Conservation (phyloP, 2,888 invertebrate genomes). For the Xestoiulus laeticollis region DNA sequence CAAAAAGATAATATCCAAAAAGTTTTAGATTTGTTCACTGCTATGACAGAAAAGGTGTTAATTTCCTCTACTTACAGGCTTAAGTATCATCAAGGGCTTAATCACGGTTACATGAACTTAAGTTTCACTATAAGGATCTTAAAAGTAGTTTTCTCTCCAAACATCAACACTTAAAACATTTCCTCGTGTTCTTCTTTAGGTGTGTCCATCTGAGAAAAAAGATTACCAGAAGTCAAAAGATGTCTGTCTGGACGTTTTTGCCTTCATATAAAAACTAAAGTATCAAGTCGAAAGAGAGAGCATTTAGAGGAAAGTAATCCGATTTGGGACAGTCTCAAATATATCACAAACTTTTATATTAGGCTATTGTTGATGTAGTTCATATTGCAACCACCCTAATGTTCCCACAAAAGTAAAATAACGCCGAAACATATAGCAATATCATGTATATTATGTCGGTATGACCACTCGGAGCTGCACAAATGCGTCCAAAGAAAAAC, state of each 20-base stretch:
- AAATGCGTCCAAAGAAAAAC: neutral
- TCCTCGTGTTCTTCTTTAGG: neutral
- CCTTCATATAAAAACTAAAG: neutral
- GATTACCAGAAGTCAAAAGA: slow-evolving; percentile 36
- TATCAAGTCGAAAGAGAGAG: slow-evolving; percentile 9
- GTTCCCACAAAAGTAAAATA: slow-evolving; percentile 23
- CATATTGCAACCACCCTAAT: slow-evolving; percentile 31
- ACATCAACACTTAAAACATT: neutral
- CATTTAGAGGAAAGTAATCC: slow-evolving; percentile 43
- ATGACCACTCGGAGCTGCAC: slow-evolving; percentile 31
- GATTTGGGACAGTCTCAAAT: slow-evolving; percentile 30
- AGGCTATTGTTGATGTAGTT: slow-evolving; percentile 43
- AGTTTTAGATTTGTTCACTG: too few relatives aligned
- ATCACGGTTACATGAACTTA: neutral
- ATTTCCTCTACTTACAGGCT: neutral
- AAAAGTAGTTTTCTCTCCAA: neutral
- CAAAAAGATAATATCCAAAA: too few relatives aligned
- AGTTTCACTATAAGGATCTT: neutral
- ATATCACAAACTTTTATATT: slow-evolving; percentile 43
- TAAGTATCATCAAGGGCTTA: neutral
- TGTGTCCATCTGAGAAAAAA: slow-evolving; percentile 16
- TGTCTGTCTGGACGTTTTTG: neutral
- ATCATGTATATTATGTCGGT: slow-evolving; percentile 24
- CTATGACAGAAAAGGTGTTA: neutral
- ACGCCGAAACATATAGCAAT: slow-evolving; percentile 30